Evolutionary conservation across 1,140 invertebrate species (phyloP).

Genomic region (Drosophila nasuta): DNA sequence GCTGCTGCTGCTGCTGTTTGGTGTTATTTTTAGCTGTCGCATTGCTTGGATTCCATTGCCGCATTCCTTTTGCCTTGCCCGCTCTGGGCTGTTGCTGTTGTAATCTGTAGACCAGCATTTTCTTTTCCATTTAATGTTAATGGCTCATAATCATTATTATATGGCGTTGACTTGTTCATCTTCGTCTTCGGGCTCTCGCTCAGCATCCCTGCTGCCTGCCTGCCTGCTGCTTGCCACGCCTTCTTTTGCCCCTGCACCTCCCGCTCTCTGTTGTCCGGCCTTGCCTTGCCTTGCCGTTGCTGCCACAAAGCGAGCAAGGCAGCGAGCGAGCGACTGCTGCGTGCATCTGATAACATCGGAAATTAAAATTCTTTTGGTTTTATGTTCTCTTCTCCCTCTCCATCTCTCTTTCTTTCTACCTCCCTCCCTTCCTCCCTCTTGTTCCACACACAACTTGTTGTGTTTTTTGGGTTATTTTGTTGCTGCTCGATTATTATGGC

Average conservation of each 20-base stretch:
- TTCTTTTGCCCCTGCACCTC: not conserved
- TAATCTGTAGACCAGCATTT: constrained; percentile 83
- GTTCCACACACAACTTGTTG: constrained; percentile 20
- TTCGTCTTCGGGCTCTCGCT: constrained; percentile 58
- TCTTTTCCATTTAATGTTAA: constrained; percentile 84
- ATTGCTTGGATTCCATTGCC: constrained; percentile 68
- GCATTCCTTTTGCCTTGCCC: constrained; percentile 57
- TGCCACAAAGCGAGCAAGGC: constrained; percentile 19
- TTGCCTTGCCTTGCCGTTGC: constrained; percentile 45
- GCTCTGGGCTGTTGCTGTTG: constrained; percentile 52
- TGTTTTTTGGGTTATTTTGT: constrained; percentile 42
- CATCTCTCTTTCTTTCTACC: constrained; percentile 9
- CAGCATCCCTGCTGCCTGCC: not conserved
- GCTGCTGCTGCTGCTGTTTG: constrained; percentile 38
- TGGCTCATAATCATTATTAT: constrained; percentile 84
- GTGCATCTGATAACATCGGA: constrained; percentile 84
- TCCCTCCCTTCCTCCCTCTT: constrained; percentile 1
- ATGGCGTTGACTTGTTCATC: constrained; percentile 79
- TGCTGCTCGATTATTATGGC: constrained; percentile 42
- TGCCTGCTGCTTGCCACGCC: constrained; percentile 24
- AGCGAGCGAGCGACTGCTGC: constrained; percentile 48
- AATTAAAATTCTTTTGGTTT: constrained; percentile 84
- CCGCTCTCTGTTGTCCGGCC: constrained; percentile 28
- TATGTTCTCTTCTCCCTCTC: constrained; percentile 51
- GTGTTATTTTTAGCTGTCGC: constrained; percentile 81